Percentiles rank a stretch among this genome's conserved stretches.
phyloP scores from a whole-genome alignment of 2,888 invertebrate genomes.

The Synergus gifuensis region DNA sequence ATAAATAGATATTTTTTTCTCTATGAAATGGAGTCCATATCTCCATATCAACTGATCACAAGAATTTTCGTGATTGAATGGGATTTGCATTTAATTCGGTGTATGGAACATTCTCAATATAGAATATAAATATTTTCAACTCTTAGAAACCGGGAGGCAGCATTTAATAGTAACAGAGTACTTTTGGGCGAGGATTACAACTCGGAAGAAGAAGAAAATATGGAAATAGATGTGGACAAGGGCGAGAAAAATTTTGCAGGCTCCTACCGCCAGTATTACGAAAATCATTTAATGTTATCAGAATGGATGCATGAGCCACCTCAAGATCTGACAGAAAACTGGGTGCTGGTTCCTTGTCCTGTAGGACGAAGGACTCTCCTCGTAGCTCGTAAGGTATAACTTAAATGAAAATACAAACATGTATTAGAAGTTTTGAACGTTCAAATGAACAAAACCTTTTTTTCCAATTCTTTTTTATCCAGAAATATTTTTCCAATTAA shows the following conservation, averaged over 20 bases:
- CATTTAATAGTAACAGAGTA: conserved; percentile 76
- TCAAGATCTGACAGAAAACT: conserved; percentile 84
- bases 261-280: conserved; percentile 51
- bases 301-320: conserved; percentile 97
- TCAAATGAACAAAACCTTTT: too few relatives aligned
- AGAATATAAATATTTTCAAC: too few relatives aligned
- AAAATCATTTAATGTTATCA: conserved; percentile 88
- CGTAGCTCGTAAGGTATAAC: conserved; percentile 83
- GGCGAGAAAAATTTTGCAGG: conserved; percentile 53
- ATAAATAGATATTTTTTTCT: too few relatives aligned
- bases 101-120: too few relatives aligned
- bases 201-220: conserved; percentile 56
- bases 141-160: conserved; percentile 67
- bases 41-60: too few relatives aligned
- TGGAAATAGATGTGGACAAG: conserved; percentile 53
- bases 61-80: too few relatives aligned
- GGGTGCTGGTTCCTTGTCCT: conserved; percentile 90
- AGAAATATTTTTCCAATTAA: too few relatives aligned
- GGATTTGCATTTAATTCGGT: too few relatives aligned
- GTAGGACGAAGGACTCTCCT: conserved; percentile 90
- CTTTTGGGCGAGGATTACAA: conserved; percentile 72
- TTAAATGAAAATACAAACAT: neutral
- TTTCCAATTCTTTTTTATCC: too few relatives aligned
- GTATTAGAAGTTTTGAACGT: too few relatives aligned
- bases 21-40: too few relatives aligned